A percentile compares a stretch with the other conserved stretches of the same genome.
These are phyloP conservation scores for Nilaparvata lugens DNA, from an alignment of 1,140 invertebrate genomes.

Conservation along the genomic window DNA sequence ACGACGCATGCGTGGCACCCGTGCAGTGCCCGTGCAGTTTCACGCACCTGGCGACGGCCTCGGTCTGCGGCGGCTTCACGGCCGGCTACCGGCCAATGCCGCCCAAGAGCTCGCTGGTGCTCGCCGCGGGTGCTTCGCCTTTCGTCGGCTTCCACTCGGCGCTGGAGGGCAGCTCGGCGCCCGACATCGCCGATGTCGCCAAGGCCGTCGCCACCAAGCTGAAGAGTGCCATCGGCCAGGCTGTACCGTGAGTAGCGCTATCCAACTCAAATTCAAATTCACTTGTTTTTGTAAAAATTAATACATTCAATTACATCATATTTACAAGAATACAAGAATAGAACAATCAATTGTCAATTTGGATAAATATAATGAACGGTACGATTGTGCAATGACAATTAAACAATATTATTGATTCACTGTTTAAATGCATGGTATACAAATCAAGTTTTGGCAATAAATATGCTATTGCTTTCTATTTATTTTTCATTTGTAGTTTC, in stretches of 20 bases:
- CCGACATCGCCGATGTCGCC: conserved; percentile 72
- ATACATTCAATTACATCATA: too few relatives aligned
- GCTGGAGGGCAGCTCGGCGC: conserved; percentile 69
- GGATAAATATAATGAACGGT: too few relatives aligned
- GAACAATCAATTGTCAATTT: too few relatives aligned
- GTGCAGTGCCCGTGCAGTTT: conserved; percentile 66
- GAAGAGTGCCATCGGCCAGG: conserved; percentile 59
- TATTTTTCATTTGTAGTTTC: too few relatives aligned
- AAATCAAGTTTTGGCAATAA: too few relatives aligned
- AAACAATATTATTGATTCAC: too few relatives aligned
- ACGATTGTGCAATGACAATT: too few relatives aligned
- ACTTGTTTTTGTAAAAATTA: too few relatives aligned
- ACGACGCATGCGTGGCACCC: conserved; percentile 70
- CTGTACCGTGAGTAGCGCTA: conserved; percentile 59
- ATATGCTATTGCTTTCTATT: too few relatives aligned
- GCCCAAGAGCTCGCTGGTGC: conserved; percentile 64
- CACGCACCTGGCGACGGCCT: conserved; percentile 76
- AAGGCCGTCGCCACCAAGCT: conserved; percentile 82
- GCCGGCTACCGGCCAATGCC: conserved; percentile 60
- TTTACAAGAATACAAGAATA: too few relatives aligned
- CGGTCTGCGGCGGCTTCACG: conserved; percentile 66
- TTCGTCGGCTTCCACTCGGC: conserved; percentile 84
- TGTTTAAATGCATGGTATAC: too few relatives aligned
- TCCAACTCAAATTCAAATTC: too few relatives aligned
- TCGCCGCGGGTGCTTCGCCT: conserved; percentile 72